These are phyloP conservation scores for Acromyrmex heyeri DNA, from an alignment of 1,140 invertebrate genomes.

Conservation along the genomic window DNA sequence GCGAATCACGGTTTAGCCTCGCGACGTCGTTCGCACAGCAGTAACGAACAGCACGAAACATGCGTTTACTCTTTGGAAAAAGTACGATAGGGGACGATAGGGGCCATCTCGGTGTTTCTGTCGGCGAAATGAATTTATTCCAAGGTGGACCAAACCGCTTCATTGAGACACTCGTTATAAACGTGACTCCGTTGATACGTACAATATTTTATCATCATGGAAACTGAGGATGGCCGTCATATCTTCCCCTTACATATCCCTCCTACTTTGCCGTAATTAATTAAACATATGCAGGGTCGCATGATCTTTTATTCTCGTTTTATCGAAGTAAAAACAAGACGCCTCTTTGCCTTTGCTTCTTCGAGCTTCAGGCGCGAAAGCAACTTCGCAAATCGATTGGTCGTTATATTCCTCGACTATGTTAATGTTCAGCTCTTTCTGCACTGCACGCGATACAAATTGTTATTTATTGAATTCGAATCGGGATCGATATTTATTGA, in stretches of 20 bases:
- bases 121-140: slow-evolving; percentile 68
- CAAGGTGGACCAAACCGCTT: slow-evolving; percentile 62
- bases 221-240: slow-evolving; percentile 46
- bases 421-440: slow-evolving; percentile 28
- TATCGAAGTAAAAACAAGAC: slow-evolving; percentile 18
- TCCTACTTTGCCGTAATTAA: slow-evolving; percentile 66
- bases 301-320: slow-evolving; percentile 11
- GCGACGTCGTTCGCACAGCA: slow-evolving; percentile 49
- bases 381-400: slow-evolving; percentile 26
- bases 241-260: not conserved
- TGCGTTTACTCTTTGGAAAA: slow-evolving; percentile 25
- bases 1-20: slow-evolving; percentile 57
- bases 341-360: not conserved
- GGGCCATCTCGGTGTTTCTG: slow-evolving; percentile 43
- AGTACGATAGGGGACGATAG: slow-evolving; percentile 62
- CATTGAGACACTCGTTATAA: slow-evolving; percentile 61
- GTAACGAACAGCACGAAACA: slow-evolving; percentile 65
- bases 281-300: slow-evolving; percentile 50
- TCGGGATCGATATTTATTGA: not conserved
- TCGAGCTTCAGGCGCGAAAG: slow-evolving; percentile 32
- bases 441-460: slow-evolving; percentile 30
- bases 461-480: slow-evolving; percentile 45
- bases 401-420: slow-evolving; percentile 41
- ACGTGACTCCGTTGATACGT: slow-evolving; percentile 46
- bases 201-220: slow-evolving; percentile 66